Percentiles rank a stretch among this genome's conserved stretches.
phyloP scores from a whole-genome alignment of 64 coral and sea anemone genomes.

The Stichodactyla helianthus region DNA sequence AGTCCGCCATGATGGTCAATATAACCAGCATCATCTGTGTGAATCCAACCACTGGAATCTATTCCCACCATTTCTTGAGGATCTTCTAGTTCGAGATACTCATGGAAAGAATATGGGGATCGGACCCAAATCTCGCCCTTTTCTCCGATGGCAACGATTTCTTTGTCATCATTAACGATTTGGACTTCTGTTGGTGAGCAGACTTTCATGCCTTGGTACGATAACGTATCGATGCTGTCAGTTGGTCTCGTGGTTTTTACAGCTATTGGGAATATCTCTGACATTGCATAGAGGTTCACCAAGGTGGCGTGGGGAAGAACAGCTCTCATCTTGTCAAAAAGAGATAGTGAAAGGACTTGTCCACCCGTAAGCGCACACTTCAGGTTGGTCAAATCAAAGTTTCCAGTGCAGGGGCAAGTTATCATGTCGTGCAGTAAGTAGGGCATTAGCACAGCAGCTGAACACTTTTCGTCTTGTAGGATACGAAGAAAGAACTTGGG shows the following conservation, averaged over 20 bases:
- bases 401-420: background rate
- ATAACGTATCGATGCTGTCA: background rate
- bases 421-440: slow-evolving; percentile 8
- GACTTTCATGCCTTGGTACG: slow-evolving; percentile 29
- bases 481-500: background rate
- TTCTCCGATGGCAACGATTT: background rate
- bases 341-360: background rate
- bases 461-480: slow-evolving; percentile 16
- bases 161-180: slow-evolving; percentile 3
- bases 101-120: background rate
- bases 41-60: background rate
- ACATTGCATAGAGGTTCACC: background rate
- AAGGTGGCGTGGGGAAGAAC: background rate
- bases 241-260: background rate
- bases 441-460: background rate
- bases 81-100: background rate
- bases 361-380: background rate
- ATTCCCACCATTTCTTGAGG: background rate
- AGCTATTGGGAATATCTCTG: background rate
- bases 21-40: background rate
- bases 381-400: background rate
- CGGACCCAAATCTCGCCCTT: background rate
- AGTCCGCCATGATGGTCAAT: background rate
- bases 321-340: background rate
- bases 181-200: slow-evolving; percentile 27